Conservation (phyloP, 2,113 vertebrate species). For the Ptyas mucosa region DNA sequence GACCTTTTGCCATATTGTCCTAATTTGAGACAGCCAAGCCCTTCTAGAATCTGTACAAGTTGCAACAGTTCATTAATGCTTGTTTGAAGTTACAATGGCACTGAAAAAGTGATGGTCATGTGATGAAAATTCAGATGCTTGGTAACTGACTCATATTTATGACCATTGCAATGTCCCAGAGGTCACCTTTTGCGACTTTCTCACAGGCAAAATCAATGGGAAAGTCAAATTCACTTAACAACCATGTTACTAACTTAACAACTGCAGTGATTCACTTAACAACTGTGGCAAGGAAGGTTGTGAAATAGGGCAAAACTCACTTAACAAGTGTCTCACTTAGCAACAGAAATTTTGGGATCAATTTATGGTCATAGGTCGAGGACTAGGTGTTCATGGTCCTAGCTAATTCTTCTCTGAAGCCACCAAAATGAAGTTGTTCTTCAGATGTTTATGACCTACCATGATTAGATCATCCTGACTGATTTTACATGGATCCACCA, state of each 20-base stretch:
- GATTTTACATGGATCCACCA: background rate
- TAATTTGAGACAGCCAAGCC: background rate
- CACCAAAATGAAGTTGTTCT: background rate
- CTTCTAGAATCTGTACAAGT: background rate
- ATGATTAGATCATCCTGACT: background rate
- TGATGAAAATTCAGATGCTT: background rate
- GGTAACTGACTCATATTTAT: background rate
- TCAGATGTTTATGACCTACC: background rate
- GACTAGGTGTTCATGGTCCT: background rate
- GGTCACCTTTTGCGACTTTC: background rate
- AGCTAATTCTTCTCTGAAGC: background rate
- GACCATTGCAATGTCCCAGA: background rate
- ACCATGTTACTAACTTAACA: background rate
- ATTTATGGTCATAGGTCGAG: too few species aligned
- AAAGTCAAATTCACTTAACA: background rate
- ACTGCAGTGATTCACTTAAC: background rate
- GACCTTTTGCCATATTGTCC: background rate
- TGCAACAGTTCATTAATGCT: background rate
- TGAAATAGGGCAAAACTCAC: background rate
- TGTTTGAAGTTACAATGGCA: background rate
- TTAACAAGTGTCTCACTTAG: background rate
- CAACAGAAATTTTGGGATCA: background rate
- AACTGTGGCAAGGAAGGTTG: background rate
- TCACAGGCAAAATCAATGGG: background rate
- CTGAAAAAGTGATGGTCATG: background rate